Evolutionary conservation across 2,113 vertebrate genomes (phyloP).

Genomic region (Sceloporus tristichus): DNA sequence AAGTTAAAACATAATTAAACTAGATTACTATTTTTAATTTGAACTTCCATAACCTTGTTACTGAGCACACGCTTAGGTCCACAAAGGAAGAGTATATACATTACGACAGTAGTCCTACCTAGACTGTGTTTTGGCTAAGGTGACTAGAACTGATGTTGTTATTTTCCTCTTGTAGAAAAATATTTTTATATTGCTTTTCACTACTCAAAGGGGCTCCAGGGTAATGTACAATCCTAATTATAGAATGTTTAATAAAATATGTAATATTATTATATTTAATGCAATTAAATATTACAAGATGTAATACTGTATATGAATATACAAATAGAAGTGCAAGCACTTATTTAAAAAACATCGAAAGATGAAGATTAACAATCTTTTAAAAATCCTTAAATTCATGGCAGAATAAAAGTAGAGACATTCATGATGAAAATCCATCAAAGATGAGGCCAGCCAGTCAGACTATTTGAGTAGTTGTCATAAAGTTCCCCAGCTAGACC

Average conservation of each 20-base stretch:
- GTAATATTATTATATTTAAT: no score
- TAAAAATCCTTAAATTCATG: background rate
- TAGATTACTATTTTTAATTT: no score
- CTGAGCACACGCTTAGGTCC: background rate
- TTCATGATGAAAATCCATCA: background rate
- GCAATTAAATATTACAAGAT: no score
- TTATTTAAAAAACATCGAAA: background rate
- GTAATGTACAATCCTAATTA: no score
- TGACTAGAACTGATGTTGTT: slow-evolving; percentile 1
- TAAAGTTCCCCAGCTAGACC: background rate
- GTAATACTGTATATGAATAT: no score
- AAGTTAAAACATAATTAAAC: no score
- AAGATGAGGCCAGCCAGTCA: background rate
- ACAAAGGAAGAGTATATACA: background rate
- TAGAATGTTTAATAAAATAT: no score
- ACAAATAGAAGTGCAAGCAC: background rate
- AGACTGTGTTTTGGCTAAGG: slow-evolving; percentile 15
- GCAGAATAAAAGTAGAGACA: background rate
- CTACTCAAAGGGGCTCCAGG: background rate
- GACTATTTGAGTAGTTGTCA: background rate
- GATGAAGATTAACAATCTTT: background rate
- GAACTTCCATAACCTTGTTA: background rate
- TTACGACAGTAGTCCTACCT: background rate
- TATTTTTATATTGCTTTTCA: background rate
- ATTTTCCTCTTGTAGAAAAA: background rate